Evolutionary conservation across 2,113 vertebrate species (phyloP), one percentile per base, ranked within the genome.

Genomic region (Trichomycterus rosablanca): DNA sequence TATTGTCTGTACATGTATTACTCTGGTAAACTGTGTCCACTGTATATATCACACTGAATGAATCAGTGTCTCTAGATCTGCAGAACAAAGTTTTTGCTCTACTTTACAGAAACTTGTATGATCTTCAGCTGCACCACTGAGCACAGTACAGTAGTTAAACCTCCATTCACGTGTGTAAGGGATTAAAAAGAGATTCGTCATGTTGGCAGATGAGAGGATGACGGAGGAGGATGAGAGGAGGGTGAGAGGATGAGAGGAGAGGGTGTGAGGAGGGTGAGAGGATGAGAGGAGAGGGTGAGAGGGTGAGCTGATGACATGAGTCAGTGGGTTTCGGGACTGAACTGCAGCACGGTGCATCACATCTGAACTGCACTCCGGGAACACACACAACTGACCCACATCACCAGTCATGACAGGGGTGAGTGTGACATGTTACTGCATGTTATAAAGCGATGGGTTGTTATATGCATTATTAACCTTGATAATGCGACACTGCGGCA

Each of bases 271-370:
- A 45, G 55, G 55, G 30, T 7, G 28, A 28, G 11, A 20, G 18
- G 12, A 32, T 24, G 14, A 16, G 53, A 35, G 53, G 7, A 42
- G 35, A 24, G 53, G 53, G 56, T 16, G 56, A n/a, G n/a, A n/a
- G n/a, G n/a, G n/a, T n/a, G n/a, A n/a, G n/a, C n/a, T n/a, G n/a
- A n/a, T n/a, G n/a, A n/a, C n/a, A 59, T 45, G 56, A 59, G 56
- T 59, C 56, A 59, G 56, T 59, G 56, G 43, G 42, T 59, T 59
- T 59, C 42, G 8, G 12, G 12, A 22, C 40, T 10, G 42, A 46
- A 39, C 65, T 63, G 70, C 70, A 59, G 18, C 42, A 54, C 46
- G 70, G 63, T 54, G 18, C 42, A 54, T 51, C 26, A 16, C 42
- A 67, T 35, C 43, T 44, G 30, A 28, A 20, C 26, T 34, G 40